Conservation (phyloP, 2,797 vertebrate species). For the Propithecus deckenii region DNA sequence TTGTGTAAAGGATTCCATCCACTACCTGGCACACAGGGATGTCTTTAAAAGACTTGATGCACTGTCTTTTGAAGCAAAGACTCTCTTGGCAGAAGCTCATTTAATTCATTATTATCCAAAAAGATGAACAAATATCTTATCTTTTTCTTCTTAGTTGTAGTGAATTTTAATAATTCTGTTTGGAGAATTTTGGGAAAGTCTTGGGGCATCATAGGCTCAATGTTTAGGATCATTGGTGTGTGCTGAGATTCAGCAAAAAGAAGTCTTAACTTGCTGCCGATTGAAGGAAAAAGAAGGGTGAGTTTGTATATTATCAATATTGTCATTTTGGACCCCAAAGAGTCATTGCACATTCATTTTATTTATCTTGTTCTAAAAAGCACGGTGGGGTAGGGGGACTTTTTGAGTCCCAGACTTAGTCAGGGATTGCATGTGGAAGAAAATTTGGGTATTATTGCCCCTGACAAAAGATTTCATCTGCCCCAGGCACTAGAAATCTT, state of each 20-base stretch:
- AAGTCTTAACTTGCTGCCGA: neutral
- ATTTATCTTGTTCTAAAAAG: neutral
- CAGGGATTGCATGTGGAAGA: neutral
- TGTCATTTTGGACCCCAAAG: neutral
- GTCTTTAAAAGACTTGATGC: neutral
- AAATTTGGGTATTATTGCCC: neutral
- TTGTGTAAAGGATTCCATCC: neutral
- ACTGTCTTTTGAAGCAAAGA: neutral
- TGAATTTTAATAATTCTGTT: neutral
- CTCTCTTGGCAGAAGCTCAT: neutral
- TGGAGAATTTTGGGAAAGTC: neutral
- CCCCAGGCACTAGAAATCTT: neutral
- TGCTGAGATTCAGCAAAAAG: neutral
- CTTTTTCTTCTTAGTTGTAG: neutral
- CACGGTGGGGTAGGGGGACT: too few relatives aligned
- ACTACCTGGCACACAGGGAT: neutral
- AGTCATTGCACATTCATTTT: neutral
- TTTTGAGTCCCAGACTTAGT: neutral
- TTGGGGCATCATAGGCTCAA: neutral
- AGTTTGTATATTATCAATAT: neutral
- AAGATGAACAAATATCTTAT: neutral
- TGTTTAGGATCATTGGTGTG: neutral
- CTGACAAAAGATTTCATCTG: neutral
- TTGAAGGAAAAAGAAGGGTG: neutral
- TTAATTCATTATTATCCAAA: neutral